Conservation (phyloP, 2,113 vertebrate genomes). For the Mohoua ochrocephala region DNA sequence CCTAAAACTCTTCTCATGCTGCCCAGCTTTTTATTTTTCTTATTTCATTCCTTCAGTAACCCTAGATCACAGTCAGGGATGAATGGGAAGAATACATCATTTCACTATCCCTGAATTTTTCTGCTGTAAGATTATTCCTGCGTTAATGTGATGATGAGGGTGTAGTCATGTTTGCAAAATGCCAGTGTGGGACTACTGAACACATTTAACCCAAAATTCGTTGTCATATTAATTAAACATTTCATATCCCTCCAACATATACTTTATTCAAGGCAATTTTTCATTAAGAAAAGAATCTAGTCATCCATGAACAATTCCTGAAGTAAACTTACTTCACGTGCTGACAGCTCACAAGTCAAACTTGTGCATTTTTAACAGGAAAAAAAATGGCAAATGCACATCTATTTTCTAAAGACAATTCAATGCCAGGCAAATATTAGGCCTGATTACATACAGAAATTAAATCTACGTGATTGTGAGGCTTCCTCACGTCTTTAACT, state of each 20-base stretch:
- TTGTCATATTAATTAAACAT: slow-evolving; percentile 16
- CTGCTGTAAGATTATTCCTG: background rate
- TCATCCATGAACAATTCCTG: slow-evolving; percentile 24
- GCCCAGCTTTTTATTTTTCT: background rate
- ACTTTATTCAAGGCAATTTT: background rate
- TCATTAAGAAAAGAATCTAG: slow-evolving; percentile 12
- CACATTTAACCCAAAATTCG: background rate
- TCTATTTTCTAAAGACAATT: background rate
- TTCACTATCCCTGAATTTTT: background rate
- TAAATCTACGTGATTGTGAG: background rate
- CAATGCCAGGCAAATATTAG: background rate
- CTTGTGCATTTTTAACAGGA: background rate
- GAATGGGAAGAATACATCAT: background rate
- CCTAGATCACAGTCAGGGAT: background rate
- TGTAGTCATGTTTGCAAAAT: background rate
- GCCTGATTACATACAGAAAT: slow-evolving; percentile 9
- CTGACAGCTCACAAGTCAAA: slow-evolving; percentile 31
- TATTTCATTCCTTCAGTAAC: background rate
- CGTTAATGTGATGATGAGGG: background rate
- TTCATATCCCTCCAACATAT: background rate
- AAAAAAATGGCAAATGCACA: background rate
- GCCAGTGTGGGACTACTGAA: background rate
- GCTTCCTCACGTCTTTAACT: background rate
- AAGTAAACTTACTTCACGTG: slow-evolving; percentile 27
- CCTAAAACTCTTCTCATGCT: background rate